Percentiles rank a stretch among this genome's conserved stretches.
Evolutionary conservation across 2,888 invertebrate genomes (phyloP).

Genomic region (Ennomos erosarius): DNA sequence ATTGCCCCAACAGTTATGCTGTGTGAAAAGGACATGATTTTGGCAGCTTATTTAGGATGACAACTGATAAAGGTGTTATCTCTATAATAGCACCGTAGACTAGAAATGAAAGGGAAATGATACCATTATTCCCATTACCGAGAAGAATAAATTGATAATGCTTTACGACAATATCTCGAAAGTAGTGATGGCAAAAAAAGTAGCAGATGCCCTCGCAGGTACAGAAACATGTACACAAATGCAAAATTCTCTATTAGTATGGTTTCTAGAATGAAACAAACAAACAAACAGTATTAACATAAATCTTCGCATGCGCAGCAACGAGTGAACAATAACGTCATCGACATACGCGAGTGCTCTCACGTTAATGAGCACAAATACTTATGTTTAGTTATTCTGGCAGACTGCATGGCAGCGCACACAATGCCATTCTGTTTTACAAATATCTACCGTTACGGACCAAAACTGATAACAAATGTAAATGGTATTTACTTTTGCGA

Average conservation of each 20-base stretch:
- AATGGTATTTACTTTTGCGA: conserved; percentile 27
- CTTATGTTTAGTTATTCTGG: conserved; percentile 25
- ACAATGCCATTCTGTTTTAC: conserved; percentile 36
- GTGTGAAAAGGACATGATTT: conserved; percentile 17
- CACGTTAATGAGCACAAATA: conserved; percentile 25
- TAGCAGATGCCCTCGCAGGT: background rate
- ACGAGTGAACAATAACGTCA: conserved; percentile 26
- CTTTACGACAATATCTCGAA: conserved; percentile 9
- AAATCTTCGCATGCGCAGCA: conserved; percentile 30
- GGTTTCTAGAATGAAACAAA: conserved; percentile 26
- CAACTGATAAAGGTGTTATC: conserved; percentile 15
- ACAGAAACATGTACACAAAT: conserved; percentile 6
- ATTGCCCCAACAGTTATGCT: conserved; percentile 16
- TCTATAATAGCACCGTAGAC: background rate
- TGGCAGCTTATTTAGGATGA: conserved; percentile 16
- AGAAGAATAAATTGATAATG: conserved; percentile 4
- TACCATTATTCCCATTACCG: background rate
- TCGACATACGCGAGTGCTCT: conserved; percentile 18
- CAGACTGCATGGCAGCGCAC: conserved; percentile 50
- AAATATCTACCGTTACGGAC: conserved; percentile 38
- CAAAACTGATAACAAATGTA: conserved; percentile 49
- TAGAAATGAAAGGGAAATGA: conserved; percentile 13
- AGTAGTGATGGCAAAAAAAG: background rate
- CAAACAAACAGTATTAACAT: conserved; percentile 36
- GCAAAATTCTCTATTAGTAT: conserved; percentile 3